Evolutionary conservation across 2,888 invertebrate genomes (phyloP), one percentile per base, ranked within the genome.

Genomic region (Isoperla grammatica): DNA sequence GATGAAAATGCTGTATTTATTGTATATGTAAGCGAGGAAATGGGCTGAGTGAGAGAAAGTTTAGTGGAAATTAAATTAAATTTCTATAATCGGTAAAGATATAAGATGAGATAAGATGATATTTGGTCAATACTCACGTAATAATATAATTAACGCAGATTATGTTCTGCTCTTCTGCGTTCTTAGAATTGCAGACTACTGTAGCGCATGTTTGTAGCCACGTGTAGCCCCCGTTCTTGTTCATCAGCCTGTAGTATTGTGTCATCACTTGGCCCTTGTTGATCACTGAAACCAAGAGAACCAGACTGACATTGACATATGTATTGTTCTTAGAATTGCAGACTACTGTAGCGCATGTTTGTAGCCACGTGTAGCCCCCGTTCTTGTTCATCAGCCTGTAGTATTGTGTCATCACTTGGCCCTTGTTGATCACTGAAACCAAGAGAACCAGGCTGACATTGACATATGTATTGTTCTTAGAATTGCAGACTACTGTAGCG

Each of bases 141-240:
- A 97, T 88, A 65, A 97, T 93, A 76, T 96, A 96, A 78, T 96
- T 95, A 70, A 97, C 95, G 73, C 95, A 95, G 66, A 97, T 95
- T 69, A 97, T 94, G 72, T 94, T 96, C 76, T 96, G 95, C 73
- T 97, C 96, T 65, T 97, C 96, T 5, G 92, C 90, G 71, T 95
- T 95, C 77, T 96, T 97, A 56, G 91, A 88, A 72, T 89, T 95
- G 78, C 94, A 95, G 60, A 97, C 91, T 45, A 96, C 93, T 0
- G 96, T 97, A 61, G 96, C 96, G 74, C 96, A 97, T 0, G 94
- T 95, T 76, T 96, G 96, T 70, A 97, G 78, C 96, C 96, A 97
- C 57, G 95, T 93, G 78, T 89, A 97, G 37, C 97, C 97, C 5
- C 96, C 96, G 67, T 85, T 88, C 74, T 95, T 95, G 78, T 95